phyloP scores from a whole-genome alignment of 2,113 vertebrate genomes.

The Micronycteris hirsuta region DNA sequence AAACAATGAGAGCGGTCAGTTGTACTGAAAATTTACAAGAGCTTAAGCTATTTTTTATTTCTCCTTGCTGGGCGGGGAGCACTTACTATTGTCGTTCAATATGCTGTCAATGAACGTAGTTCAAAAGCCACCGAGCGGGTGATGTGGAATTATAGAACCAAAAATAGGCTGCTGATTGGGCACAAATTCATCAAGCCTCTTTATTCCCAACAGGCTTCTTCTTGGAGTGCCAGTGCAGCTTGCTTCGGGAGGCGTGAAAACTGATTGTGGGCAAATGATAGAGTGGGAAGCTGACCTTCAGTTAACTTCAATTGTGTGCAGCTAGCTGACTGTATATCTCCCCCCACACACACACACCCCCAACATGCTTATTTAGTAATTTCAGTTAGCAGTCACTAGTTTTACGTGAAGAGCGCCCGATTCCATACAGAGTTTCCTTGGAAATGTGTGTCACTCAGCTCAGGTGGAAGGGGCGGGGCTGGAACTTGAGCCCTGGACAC shows the following conservation, averaged over 20 bases:
- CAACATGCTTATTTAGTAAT: background rate
- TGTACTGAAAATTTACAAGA: background rate
- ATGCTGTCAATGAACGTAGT: conserved; percentile 8
- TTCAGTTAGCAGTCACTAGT: background rate
- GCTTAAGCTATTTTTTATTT: conserved; percentile 35
- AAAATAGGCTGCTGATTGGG: conserved; percentile 56
- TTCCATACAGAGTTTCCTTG: background rate
- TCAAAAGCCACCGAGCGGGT: conserved; percentile 44
- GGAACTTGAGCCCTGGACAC: background rate
- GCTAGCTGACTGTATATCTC: background rate
- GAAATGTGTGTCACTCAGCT: background rate
- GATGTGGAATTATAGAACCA: conserved; percentile 34
- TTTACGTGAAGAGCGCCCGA: background rate
- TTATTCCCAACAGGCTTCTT: conserved; percentile 28
- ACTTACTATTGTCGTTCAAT: conserved; percentile 29
- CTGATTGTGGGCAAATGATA: background rate
- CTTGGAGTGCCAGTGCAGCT: background rate
- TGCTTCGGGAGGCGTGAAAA: background rate
- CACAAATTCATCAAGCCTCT: conserved; percentile 47
- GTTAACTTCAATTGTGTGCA: background rate
- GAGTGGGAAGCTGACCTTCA: background rate
- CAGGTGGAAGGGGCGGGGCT: background rate
- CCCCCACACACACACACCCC: no score
- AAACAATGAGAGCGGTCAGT: background rate
- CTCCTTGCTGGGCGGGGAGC: background rate